These are phyloP conservation scores for Aleiodes testaceus DNA, from an alignment of 2,888 invertebrate species.

Conservation along the genomic window DNA sequence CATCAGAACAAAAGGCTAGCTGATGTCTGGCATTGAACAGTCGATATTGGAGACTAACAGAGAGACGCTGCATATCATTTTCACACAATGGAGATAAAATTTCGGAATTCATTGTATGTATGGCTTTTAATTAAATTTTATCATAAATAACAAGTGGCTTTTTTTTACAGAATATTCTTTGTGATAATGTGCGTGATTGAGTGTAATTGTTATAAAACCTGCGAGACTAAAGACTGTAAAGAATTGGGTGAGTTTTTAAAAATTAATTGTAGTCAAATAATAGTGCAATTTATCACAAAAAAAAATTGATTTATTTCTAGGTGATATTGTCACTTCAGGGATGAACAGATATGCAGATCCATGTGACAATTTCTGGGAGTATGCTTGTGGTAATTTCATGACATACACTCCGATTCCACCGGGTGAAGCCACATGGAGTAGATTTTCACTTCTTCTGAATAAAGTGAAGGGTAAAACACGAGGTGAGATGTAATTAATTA, in stretches of 20 bases:
- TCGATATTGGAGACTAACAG: constrained; percentile 1
- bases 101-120: constrained; percentile 23
- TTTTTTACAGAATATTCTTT: constrained; percentile 9
- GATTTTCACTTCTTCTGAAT: neutral
- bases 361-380: constrained; percentile 45
- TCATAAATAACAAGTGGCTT: neutral
- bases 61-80: neutral
- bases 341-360: constrained; percentile 38
- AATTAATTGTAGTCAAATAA: neutral
- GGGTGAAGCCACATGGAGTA: constrained; percentile 27
- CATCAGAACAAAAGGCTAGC: constrained; percentile 16
- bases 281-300: too few species aligned
- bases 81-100: neutral
- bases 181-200: neutral
- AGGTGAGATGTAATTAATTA: neutral
- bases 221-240: constrained; percentile 29
- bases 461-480: constrained; percentile 5
- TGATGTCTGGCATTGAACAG: constrained; percentile 28
- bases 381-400: constrained; percentile 33
- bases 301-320: neutral
- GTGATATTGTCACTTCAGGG: constrained; percentile 2
- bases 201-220: neutral
- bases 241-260: constrained; percentile 15
- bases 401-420: constrained; percentile 23
- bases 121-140: too few species aligned